Evolutionary conservation across 2,888 invertebrate species (phyloP), one percentile per base, ranked within the genome.

Genomic region (Leucania comma): DNA sequence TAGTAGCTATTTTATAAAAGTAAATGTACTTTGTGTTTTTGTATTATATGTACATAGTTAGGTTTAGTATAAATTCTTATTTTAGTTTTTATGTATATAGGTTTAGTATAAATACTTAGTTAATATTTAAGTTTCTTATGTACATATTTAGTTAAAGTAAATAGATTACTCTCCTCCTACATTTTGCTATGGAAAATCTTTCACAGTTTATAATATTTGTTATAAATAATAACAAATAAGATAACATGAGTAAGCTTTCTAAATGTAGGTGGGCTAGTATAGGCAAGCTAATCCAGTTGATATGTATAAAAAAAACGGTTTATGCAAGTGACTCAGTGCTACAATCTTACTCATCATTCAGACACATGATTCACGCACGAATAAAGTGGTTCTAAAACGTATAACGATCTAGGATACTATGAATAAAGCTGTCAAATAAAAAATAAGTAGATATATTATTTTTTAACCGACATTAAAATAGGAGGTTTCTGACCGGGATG

Each of bases 301-400:
- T 26, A 17, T 46, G 17, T 35, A 53, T 20, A 22, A 48, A 50
- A 48, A 35, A 22, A 12, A 51, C 24, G 24, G 4, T 51, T 8
- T 42, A 69, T n/a, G 12, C 6, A 32, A 22, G 26, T 50, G 54
- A 57, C 50, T 57, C 38, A 69, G 42, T 17, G 17, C 22, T 26
- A 12, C 38, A 57, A n/a, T 29, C 12, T 9, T 54, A 35, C n/a
- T 46, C 54, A n/a, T 24, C 35, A 26, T 0, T 53, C 32, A 3
- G 4, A 53, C 24, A 4, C 29, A 53, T 68, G n/a, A 68, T 26
- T 68, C 32, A 46, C 5, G 22, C 42, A 12, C 24, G 29, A 22
- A 46, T 68, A 24, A 48, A 61, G 22, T 61, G 17, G 17, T 42
- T 42, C 38, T 24, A 42, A 20, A 58, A 42, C 58, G 10, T 9